Percentiles rank a stretch among this genome's conserved stretches.
These are phyloP conservation scores for Donacobius atricapilla DNA, from an alignment of 2,113 vertebrate genomes.

Conservation along the genomic window DNA sequence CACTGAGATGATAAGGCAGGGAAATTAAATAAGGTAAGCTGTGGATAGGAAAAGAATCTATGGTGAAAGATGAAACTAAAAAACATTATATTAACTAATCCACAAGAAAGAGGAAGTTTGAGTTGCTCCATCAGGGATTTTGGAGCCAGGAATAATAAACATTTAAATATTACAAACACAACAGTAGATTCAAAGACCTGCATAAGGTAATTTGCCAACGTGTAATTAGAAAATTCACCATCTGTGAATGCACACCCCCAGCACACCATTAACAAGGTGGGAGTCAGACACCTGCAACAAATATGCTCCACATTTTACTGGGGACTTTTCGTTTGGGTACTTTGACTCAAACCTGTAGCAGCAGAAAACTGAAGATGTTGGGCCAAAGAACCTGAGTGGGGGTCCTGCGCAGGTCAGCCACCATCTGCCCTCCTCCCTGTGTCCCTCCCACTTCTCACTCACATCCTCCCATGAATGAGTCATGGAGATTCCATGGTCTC, in stretches of 20 bases:
- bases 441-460: neutral
- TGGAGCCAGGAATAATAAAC: neutral
- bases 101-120: neutral
- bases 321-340: neutral
- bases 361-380: neutral
- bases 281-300: neutral
- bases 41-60: neutral
- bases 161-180: neutral
- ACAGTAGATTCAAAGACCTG: neutral
- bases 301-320: neutral
- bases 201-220: slow-evolving; percentile 1
- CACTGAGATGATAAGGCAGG: neutral
- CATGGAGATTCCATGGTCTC: accelerated
- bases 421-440: accelerated
- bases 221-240: neutral
- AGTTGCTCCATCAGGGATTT: neutral
- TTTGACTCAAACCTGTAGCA: neutral
- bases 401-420: neutral
- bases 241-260: neutral
- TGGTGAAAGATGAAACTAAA: neutral
- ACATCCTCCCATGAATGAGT: neutral
- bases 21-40: neutral
- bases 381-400: neutral
- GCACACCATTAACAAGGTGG: neutral
- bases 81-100: neutral